A percentile compares a stretch with the other conserved stretches of the same genome.
These are phyloP conservation scores for Vulpes vulpes DNA, from an alignment of 2,113 vertebrate genomes.

Conservation along the genomic window DNA sequence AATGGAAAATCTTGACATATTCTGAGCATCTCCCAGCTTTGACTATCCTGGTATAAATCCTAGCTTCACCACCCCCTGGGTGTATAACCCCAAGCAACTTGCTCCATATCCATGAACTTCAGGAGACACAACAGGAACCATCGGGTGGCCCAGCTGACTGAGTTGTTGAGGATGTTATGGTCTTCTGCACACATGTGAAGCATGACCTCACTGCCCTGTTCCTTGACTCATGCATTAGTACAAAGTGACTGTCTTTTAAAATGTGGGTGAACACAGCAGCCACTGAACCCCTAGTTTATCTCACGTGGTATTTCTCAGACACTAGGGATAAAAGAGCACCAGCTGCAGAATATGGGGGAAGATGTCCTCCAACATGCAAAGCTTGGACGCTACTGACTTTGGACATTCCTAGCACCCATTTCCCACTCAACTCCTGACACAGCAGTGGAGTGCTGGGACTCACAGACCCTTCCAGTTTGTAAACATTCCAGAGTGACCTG, in stretches of 20 bases:
- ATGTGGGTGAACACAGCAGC: neutral
- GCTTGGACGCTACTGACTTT: rapidly evolving
- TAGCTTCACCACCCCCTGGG: neutral
- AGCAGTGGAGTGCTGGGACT: neutral
- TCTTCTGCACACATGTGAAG: neutral
- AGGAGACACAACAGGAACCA: neutral
- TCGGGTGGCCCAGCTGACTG: neutral
- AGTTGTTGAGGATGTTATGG: neutral
- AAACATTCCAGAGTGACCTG: rapidly evolving
- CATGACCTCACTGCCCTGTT: neutral
- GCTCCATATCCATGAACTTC: neutral
- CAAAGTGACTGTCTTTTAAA: neutral
- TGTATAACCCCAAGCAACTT: neutral
- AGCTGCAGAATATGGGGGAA: neutral
- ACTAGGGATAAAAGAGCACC: neutral
- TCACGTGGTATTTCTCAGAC: neutral
- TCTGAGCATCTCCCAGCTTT: neutral
- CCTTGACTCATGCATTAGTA: neutral
- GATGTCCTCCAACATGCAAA: neutral
- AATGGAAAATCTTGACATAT: rapidly evolving
- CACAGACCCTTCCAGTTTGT: too few species aligned
- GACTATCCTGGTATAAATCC: neutral
- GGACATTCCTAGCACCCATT: rapidly evolving
- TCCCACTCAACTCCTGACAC: neutral
- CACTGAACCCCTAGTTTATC: neutral